Conservation (phyloP, 2,113 vertebrate species). For the Austrofundulus limnaeus region DNA sequence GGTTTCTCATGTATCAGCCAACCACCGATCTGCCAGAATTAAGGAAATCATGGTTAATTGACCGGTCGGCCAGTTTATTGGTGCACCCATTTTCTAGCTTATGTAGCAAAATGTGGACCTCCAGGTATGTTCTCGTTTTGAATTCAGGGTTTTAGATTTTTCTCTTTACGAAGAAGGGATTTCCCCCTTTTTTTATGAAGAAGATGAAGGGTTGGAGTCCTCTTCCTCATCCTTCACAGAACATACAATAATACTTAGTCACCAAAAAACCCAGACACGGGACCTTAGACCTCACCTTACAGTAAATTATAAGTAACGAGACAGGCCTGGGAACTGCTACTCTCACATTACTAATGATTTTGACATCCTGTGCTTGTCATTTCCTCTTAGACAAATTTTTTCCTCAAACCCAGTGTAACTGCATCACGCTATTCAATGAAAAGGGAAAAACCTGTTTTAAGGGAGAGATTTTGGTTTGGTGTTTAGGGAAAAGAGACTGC, state of each 20-base stretch:
- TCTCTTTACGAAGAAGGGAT: too few relatives aligned
- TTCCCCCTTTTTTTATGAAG: constrained; percentile 20
- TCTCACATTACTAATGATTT: constrained; percentile 75
- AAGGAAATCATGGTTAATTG: too few relatives aligned
- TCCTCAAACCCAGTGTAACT: constrained; percentile 51
- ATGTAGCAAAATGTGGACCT: constrained; percentile 10
- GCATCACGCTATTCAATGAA: constrained; percentile 49
- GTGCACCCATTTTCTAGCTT: constrained; percentile 5
- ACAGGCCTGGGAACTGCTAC: constrained; percentile 67
- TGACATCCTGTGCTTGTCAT: constrained; percentile 74
- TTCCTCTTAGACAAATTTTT: constrained; percentile 65
- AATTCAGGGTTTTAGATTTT: constrained; percentile 36
- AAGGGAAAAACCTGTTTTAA: constrained; percentile 23
- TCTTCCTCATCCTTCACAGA: constrained; percentile 16
- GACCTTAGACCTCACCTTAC: constrained; percentile 48
- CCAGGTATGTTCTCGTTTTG: constrained; percentile 23
- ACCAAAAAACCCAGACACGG: constrained; percentile 36
- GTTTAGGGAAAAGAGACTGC: constrained; percentile 32
- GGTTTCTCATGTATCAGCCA: too few relatives aligned
- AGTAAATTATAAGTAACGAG: constrained; percentile 60
- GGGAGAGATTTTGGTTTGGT: constrained; percentile 35
- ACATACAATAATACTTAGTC: constrained; percentile 18
- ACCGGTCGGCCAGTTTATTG: too few relatives aligned
- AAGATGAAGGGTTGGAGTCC: constrained; percentile 31
- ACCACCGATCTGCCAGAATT: too few relatives aligned